Percentiles rank a stretch among this genome's conserved stretches.
Conservation (phyloP, 2,888 invertebrate species). For the Polydrusus pterygomalis region DNA sequence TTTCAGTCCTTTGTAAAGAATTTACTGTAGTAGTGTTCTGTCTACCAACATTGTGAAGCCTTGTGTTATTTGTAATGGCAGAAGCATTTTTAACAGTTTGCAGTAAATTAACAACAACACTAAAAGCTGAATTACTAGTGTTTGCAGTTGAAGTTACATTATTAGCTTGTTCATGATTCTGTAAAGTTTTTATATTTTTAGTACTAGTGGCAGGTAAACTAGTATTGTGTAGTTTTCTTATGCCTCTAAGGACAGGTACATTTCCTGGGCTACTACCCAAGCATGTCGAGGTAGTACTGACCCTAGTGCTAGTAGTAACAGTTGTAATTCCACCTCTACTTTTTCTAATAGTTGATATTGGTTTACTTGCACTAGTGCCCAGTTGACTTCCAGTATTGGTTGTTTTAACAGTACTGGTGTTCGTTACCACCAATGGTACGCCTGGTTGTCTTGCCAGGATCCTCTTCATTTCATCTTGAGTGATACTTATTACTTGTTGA, state of each 20-base stretch:
- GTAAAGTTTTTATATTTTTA: not conserved
- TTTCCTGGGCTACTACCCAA: too few relatives aligned
- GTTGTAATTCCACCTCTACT: not conserved
- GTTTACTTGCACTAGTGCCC: not conserved
- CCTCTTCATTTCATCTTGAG: not conserved
- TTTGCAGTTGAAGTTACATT: too few relatives aligned
- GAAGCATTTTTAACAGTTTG: too few relatives aligned
- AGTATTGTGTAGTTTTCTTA: not conserved
- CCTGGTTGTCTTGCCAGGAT: constrained; percentile 2
- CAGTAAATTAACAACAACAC: too few relatives aligned
- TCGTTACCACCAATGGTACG: not conserved
- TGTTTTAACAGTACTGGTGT: not conserved
- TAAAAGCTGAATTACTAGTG: too few relatives aligned
- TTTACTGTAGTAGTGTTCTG: too few relatives aligned
- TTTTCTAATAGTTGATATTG: not conserved
- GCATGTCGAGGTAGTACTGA: not conserved
- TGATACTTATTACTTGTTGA: not conserved
- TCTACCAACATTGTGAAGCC: too few relatives aligned
- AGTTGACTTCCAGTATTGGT: not conserved
- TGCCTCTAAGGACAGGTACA: not conserved
- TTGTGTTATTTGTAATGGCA: too few relatives aligned
- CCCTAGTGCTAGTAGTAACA: not conserved
- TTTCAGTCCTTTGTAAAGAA: too few relatives aligned
- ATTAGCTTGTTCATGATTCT: too few relatives aligned
- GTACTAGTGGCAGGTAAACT: too few relatives aligned